Base-by-base conservation (phyloP, 2,113 vertebrate genomes). In the Pseudonaja textilis region DNA sequence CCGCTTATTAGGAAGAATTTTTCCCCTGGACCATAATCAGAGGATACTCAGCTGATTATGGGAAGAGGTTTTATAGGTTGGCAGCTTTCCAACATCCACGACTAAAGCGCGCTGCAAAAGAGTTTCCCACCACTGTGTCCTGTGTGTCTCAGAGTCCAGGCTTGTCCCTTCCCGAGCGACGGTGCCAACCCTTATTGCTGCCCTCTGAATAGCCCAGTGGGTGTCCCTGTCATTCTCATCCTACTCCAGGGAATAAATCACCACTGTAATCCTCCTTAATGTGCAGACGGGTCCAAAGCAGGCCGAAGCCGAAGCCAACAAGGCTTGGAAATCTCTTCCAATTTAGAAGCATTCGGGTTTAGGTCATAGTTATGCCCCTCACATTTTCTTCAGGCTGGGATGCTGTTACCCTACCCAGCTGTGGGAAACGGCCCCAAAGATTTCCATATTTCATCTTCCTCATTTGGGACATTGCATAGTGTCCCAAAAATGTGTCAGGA, bases 81-180 rank as follows among this genome's bases (percentile, higher is more conserved):
- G 95, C 94, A 91, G 6, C 29, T 94, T 95, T 95, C 95, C 95
- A 93, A 5, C 50, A 85, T 85, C 0, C 0, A 47, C 69, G 90
- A 89, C 88, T 1, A 86, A 0, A 89, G 81, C 55, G 50, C 89
- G 29, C 0, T 5, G 47, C 16, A 56, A 61, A 59, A 89, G 5
- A 61, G 29, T 91, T 93, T 93, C 91, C 90, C 92, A 85, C 95
- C 95, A 93, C 95, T 96, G 93, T 69, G 89, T 6, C 0, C 0
- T 86, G 88, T 6, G 1, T 0, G 0, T 34, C 85, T 0, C 0
- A 47, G 85, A 57, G 10, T 47, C 4, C 57, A 9, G 29, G 23
- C 1, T 16, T 50, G 39, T 95, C 11, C 90, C 23, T 93, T 93
- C 42, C 1, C 0, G 22, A 23, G 42, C 29, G 18, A 52, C 26